These are phyloP conservation scores for Chloebia gouldiae DNA, from an alignment of 2,113 vertebrate species.

Conservation along the genomic window DNA sequence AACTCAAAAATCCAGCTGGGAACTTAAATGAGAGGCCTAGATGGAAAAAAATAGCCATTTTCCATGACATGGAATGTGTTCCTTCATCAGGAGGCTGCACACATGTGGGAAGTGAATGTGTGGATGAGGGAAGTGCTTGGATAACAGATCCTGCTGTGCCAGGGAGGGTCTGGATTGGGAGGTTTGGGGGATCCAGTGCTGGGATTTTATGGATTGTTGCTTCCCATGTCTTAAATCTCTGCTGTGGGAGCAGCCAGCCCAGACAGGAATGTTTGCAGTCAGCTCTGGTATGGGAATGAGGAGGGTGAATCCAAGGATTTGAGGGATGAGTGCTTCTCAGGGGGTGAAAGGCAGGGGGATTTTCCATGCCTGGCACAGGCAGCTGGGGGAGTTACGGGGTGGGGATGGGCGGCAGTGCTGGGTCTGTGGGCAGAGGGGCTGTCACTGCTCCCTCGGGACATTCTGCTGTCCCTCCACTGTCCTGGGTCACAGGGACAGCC, in stretches of 20 bases:
- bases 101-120: neutral
- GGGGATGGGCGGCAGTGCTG: neutral
- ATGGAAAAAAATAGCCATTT: constrained; percentile 38
- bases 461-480: rapidly evolving
- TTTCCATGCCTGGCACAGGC: neutral
- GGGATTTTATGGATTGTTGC: neutral
- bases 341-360: neutral
- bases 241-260: neutral
- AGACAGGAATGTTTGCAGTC: neutral
- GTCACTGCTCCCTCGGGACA: neutral
- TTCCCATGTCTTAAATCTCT: neutral
- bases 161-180: neutral
- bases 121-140: neutral
- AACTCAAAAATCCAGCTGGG: constrained; percentile 27
- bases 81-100: neutral
- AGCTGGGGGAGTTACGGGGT: rapidly evolving
- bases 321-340: neutral
- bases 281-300: neutral
- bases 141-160: neutral
- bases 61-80: neutral
- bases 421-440: neutral
- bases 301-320: neutral
- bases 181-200: neutral
- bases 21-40: constrained; percentile 5
- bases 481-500: neutral